These are phyloP conservation scores for Itoplectis maculator DNA, from an alignment of 2,888 invertebrate genomes.

Conservation along the genomic window DNA sequence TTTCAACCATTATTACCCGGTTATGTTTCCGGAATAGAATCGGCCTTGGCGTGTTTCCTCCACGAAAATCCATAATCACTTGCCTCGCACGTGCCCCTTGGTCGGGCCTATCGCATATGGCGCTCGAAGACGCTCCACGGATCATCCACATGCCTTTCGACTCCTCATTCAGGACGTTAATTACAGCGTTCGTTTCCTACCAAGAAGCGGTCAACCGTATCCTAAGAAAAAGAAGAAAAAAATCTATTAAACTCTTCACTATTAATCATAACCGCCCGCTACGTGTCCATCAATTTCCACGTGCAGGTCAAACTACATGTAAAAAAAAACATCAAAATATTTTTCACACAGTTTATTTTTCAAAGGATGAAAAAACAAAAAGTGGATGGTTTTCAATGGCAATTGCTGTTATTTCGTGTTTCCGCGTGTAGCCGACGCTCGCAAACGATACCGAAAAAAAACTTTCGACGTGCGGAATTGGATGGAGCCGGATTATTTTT, in stretches of 20 bases:
- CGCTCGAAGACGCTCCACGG: constrained; percentile 29
- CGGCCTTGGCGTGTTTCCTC: not conserved
- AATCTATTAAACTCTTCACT: not conserved
- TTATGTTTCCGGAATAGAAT: constrained; percentile 42
- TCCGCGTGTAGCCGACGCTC: not conserved
- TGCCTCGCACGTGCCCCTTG: constrained; percentile 32
- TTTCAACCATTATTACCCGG: constrained; percentile 23
- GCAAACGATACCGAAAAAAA: not conserved
- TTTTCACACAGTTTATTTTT: no score
- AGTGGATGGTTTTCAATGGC: not conserved
- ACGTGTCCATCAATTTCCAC: not conserved
- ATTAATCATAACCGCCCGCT: not conserved
- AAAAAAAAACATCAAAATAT: no score
- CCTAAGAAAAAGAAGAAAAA: not conserved
- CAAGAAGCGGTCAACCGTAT: not conserved
- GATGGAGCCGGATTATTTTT: constrained; percentile 30
- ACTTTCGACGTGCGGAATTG: not conserved
- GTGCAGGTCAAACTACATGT: not conserved
- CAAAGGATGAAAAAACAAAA: no score
- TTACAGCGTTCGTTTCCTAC: constrained; percentile 16
- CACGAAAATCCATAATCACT: constrained; percentile 38
- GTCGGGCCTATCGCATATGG: not conserved
- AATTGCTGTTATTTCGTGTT: not conserved
- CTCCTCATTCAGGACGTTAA: constrained; percentile 2
- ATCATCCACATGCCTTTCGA: constrained; percentile 17